phyloP scores from a whole-genome alignment of 1,140 invertebrate genomes.

The Nixonia krombeini region DNA sequence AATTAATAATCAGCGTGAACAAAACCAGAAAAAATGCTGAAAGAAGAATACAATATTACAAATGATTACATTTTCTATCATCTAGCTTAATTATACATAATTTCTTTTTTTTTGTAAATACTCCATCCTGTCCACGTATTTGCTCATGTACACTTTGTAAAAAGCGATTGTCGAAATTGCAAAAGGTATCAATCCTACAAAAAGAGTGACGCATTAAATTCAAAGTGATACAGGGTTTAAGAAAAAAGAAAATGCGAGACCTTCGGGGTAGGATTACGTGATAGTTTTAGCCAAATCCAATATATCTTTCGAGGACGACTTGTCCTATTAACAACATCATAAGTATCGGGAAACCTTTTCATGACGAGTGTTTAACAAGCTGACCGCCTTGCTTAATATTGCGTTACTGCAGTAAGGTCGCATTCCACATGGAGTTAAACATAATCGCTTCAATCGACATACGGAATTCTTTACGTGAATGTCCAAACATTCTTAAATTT shows the following conservation, averaged over 20 bases:
- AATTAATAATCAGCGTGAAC: too few species aligned
- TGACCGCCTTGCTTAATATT: slow-evolving; percentile 54
- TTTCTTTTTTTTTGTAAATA: too few species aligned
- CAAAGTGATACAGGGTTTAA: slow-evolving; percentile 23
- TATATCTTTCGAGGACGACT: slow-evolving; percentile 57
- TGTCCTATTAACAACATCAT: slow-evolving; percentile 56
- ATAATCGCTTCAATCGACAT: slow-evolving; percentile 20
- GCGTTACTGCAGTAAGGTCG: slow-evolving; percentile 30
- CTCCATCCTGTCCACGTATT: background rate
- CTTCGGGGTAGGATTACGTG: slow-evolving; percentile 39
- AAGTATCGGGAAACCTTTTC: slow-evolving; percentile 60
- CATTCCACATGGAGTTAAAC: slow-evolving; percentile 24
- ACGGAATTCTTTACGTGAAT: slow-evolving; percentile 5
- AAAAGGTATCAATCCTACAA: slow-evolving; percentile 1
- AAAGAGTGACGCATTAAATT: slow-evolving; percentile 14
- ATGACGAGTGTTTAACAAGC: slow-evolving; percentile 53
- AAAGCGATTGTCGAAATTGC: background rate
- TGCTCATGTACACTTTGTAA: background rate
- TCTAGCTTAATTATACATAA: too few species aligned
- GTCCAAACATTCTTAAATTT: slow-evolving; percentile 16
- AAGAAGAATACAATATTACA: too few species aligned
- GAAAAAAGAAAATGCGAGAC: slow-evolving; percentile 17
- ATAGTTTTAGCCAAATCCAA: slow-evolving; percentile 58
- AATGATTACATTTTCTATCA: too few species aligned
- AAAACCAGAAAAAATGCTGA: too few species aligned